Base-by-base conservation (phyloP, 2,888 invertebrate species). In the Microplitis manilae region DNA sequence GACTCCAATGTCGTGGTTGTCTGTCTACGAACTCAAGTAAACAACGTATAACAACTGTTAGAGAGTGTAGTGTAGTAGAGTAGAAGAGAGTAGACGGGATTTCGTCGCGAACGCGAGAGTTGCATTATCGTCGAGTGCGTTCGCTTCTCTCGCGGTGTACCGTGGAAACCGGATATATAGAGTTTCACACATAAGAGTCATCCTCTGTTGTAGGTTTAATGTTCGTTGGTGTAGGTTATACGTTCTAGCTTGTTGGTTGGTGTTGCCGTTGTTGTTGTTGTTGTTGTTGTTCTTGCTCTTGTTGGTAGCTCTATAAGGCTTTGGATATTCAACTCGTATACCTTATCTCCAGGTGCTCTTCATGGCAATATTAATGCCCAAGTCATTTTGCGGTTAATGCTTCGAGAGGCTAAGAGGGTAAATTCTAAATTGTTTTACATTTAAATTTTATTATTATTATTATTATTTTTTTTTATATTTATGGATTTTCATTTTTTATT, bases 61-160 rank as follows among this genome's bases (percentile, higher is more conserved):
- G 68, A 62, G 68, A 71, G 72, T 40, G 61, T 30, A 62, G 75
- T 64, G 30, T 61, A 59, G 39, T 50, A 40, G 60, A 77, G 67
- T 59, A 13, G 50, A 50, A 13, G 50, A 50, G 50, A 50, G 50
- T 50, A 50, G 30, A 39, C 67, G 68, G 77, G 73, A 77, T 77
- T 73, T 77, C 64, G 64, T 68, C 59, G 73, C 60, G 59, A 73
- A 73, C 75, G 40, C 69, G 77, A 73, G 60, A 77, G 73, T 77
- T 77, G 77, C 73, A 77, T 77, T 77, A 77, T 77, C 77, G 50
- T 41, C 68, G 64, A 61, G 64, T 77, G 76, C 61, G 77, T 77
- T 75, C 64, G 70, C 64, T 50, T 50, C 50, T 62, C 39, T 62
- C 20, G 73, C 41, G 77, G 68, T 73, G 41, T 39, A 68, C 68